Conservation (phyloP, 2,113 vertebrate species). For the Oreochromis tanganicae region DNA sequence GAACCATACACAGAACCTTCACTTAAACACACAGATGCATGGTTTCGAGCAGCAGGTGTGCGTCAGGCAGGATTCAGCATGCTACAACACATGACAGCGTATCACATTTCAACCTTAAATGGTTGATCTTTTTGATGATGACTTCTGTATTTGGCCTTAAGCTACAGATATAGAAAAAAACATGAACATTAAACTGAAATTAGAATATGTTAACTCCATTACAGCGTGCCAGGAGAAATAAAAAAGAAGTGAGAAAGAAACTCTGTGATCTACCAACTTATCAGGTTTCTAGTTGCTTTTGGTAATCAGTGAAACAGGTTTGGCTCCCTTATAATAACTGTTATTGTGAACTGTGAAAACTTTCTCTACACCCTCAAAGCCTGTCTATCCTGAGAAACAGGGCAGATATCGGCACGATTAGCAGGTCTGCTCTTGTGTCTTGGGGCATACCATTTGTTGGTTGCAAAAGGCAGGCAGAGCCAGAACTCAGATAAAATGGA, state of each 20-base stretch:
- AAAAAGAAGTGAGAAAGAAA: background rate
- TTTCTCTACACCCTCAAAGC: background rate
- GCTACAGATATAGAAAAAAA: background rate
- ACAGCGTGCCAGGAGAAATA: background rate
- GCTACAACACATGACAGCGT: background rate
- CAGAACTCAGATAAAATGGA: background rate
- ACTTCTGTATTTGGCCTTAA: background rate
- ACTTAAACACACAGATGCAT: background rate
- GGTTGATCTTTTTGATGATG: background rate
- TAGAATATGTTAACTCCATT: background rate
- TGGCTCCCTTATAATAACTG: background rate
- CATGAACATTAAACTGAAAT: background rate
- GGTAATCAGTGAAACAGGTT: background rate
- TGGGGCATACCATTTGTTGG: background rate
- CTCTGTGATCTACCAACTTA: background rate
- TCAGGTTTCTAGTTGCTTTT: background rate
- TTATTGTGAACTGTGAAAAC: background rate
- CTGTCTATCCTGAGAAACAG: background rate
- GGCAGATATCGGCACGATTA: background rate
- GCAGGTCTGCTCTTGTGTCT: background rate
- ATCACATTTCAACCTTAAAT: background rate
- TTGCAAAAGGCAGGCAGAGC: background rate
- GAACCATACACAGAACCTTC: background rate
- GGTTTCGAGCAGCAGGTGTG: background rate
- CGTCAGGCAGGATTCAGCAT: constrained; percentile 6